Evolutionary conservation across 2,113 vertebrate species (phyloP).

Genomic region (Gasterosteus aculeatus): DNA sequence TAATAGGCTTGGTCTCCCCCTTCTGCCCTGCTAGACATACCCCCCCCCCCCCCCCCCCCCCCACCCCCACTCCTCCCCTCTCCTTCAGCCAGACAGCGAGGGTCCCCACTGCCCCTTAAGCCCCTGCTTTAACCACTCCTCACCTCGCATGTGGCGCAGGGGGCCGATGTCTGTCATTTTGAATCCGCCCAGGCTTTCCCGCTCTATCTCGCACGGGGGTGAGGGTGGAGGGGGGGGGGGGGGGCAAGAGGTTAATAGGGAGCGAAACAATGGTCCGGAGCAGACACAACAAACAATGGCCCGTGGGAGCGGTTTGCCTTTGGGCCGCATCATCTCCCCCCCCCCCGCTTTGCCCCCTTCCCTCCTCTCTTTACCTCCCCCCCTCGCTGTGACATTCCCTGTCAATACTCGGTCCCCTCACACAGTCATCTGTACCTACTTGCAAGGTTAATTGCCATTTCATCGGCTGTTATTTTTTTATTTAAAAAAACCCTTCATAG

Average conservation of each 20-base stretch:
- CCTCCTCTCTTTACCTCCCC: slow-evolving; percentile 26
- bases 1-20: slow-evolving; percentile 23
- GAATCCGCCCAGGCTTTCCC: slow-evolving; percentile 74
- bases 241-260: slow-evolving; percentile 86
- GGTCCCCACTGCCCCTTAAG: slow-evolving; percentile 68
- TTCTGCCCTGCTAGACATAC: slow-evolving; percentile 58
- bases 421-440: slow-evolving; percentile 79
- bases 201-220: slow-evolving; percentile 63
- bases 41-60: slow-evolving; percentile 37
- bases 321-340: slow-evolving; percentile 61
- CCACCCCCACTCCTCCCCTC: slow-evolving; percentile 8
- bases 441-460: slow-evolving; percentile 83
- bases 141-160: slow-evolving; percentile 77
- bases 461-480: slow-evolving; percentile 81
- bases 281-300: slow-evolving; percentile 84
- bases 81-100: slow-evolving; percentile 64
- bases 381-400: slow-evolving; percentile 37
- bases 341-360: slow-evolving; percentile 22
- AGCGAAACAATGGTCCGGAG: slow-evolving; percentile 81
- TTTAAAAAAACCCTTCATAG: slow-evolving; percentile 62
- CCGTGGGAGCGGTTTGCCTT: slow-evolving; percentile 74
- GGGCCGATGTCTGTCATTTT: slow-evolving; percentile 82
- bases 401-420: slow-evolving; percentile 73
- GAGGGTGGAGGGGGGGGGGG: too few species aligned
- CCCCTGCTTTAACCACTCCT: slow-evolving; percentile 72